These are phyloP conservation scores for Abramis brama DNA, from an alignment of 2,113 vertebrate genomes.

Conservation along the genomic window DNA sequence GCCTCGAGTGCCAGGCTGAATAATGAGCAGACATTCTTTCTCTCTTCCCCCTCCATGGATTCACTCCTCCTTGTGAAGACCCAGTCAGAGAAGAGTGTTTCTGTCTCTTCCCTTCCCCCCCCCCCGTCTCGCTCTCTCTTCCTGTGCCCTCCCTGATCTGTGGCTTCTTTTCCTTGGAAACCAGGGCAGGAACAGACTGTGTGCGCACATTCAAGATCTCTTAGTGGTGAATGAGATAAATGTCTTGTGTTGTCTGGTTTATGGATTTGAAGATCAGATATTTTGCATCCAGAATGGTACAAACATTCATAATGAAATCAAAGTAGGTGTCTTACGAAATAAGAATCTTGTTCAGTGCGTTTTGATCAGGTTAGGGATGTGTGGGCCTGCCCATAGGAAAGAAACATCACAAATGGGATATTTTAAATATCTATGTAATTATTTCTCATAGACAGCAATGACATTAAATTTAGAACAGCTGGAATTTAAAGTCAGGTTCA, in stretches of 20 bases:
- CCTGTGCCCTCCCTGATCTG: constrained; percentile 45
- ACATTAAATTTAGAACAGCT: not conserved
- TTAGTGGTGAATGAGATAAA: constrained; percentile 58
- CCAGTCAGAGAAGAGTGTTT: constrained; percentile 54
- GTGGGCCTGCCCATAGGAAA: not conserved
- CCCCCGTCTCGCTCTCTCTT: constrained; percentile 15
- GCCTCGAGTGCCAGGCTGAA: constrained; percentile 77
- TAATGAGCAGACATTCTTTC: constrained; percentile 73
- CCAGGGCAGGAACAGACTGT: constrained; percentile 55
- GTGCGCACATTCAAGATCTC: constrained; percentile 55
- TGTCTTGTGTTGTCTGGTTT: constrained; percentile 23
- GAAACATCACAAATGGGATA: not conserved
- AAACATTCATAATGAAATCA: not conserved
- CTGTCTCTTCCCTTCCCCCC: not conserved
- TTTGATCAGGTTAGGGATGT: not conserved
- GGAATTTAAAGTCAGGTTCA: not conserved
- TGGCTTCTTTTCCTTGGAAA: constrained; percentile 51
- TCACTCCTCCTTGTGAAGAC: constrained; percentile 65
- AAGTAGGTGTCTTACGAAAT: not conserved
- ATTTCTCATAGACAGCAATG: not conserved
- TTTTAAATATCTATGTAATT: not conserved
- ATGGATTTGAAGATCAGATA: constrained; percentile 14
- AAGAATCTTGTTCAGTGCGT: not conserved
- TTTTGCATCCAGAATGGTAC: not conserved
- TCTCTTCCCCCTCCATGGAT: constrained; percentile 52